These are phyloP conservation scores for Tadarida brasiliensis DNA, from an alignment of 2,797 vertebrate genomes.

Conservation along the genomic window DNA sequence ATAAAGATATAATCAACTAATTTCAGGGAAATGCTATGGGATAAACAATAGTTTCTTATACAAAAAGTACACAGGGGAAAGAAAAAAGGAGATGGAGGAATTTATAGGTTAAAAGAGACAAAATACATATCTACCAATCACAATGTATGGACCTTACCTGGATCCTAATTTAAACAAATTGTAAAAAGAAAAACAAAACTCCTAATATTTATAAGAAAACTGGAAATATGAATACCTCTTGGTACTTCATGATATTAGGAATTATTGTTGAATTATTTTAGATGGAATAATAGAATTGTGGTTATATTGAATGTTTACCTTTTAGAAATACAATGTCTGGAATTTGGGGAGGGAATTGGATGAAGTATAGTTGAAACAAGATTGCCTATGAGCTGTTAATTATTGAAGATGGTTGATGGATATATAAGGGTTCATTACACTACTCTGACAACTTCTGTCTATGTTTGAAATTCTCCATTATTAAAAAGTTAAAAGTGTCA, in stretches of 20 bases:
- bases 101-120: conserved; percentile 23
- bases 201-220: neutral
- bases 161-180: conserved; percentile 41
- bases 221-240: conserved; percentile 17
- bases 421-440: neutral
- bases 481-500: conserved; percentile 46
- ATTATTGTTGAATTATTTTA: conserved; percentile 35
- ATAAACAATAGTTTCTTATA: neutral
- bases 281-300: neutral
- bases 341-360: neutral
- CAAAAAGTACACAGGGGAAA: neutral
- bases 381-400: neutral
- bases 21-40: conserved; percentile 22
- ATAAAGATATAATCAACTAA: neutral
- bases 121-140: neutral
- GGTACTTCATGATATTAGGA: conserved; percentile 37
- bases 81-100: neutral
- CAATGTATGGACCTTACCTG: neutral
- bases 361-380: neutral
- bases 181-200: conserved; percentile 40
- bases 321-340: neutral
- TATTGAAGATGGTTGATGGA: neutral
- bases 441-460: neutral
- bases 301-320: neutral
- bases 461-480: conserved; percentile 25